phyloP scores from a whole-genome alignment of 2,888 invertebrate genomes.

The Caenorhabditis wallacei region DNA sequence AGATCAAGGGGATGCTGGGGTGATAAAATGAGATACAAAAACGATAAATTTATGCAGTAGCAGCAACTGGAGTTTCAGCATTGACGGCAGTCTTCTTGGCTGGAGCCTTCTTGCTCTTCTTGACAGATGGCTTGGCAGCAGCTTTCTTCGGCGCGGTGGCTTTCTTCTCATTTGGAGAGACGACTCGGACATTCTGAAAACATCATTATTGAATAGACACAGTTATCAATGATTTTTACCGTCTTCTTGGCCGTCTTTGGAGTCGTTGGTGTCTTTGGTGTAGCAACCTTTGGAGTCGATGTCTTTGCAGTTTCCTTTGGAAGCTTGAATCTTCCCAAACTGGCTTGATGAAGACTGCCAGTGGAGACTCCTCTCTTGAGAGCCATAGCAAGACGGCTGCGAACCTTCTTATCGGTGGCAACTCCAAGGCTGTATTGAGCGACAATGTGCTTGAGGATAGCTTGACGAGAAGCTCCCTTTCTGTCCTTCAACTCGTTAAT shows the following conservation, averaged over 20 bases:
- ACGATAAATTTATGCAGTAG: constrained; percentile 2
- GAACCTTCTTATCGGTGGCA: constrained; percentile 23
- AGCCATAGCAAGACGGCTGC: not conserved
- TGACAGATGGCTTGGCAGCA: constrained; percentile 32
- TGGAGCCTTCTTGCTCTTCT: constrained; percentile 41
- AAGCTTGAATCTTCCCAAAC: constrained; percentile 43
- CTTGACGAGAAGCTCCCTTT: constrained; percentile 38
- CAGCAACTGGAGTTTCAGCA: not conserved
- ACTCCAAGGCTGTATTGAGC: constrained; percentile 1
- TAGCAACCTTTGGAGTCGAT: not conserved
- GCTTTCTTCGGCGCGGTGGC: constrained; percentile 28
- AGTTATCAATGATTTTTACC: not conserved
- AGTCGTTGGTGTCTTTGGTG: constrained; percentile 20
- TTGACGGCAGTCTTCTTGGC: constrained; percentile 21
- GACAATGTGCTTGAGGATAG: constrained; percentile 35
- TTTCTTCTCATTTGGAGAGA: constrained; percentile 42
- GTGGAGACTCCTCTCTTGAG: constrained; percentile 32
- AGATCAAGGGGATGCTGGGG: not conserved
- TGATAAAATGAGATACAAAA: constrained; percentile 4
- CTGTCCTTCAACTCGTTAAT: constrained; percentile 17
- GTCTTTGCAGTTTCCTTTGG: not conserved
- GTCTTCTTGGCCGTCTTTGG: constrained; percentile 30
- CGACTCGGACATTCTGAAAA: constrained; percentile 8
- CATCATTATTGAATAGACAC: not conserved
- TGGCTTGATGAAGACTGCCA: constrained; percentile 16